A percentile compares a stretch with the other conserved stretches of the same genome.
These are phyloP conservation scores for Philypnodon macrostomus DNA, from an alignment of 2,797 vertebrate species.

Conservation along the genomic window DNA sequence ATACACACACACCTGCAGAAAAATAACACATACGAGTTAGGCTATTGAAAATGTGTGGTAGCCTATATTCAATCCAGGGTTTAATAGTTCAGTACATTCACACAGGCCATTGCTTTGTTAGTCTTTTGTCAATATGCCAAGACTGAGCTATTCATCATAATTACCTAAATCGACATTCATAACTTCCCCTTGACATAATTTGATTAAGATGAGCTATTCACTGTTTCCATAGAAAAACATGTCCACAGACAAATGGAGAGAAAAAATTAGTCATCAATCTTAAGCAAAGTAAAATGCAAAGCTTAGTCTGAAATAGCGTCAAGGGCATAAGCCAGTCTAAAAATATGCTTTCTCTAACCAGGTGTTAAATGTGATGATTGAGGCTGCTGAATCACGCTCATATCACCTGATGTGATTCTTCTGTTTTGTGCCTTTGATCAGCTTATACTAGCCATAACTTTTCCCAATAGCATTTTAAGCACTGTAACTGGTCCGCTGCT, in stretches of 20 bases:
- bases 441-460: conserved; percentile 1
- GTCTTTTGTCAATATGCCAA: conserved; percentile 1
- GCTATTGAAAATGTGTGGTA: not conserved
- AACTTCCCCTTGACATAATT: not conserved
- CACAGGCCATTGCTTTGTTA: not conserved
- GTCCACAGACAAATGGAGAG: no score
- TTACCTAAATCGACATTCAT: conserved; percentile 4
- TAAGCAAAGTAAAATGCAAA: not conserved
- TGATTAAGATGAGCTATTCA: not conserved
- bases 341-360: conserved; percentile 2
- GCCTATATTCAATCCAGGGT: not conserved
- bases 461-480: not conserved
- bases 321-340: conserved; percentile 1
- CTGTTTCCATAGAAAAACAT: not conserved
- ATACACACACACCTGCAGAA: no score
- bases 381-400: conserved; percentile 6
- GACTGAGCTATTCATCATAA: conserved; percentile 3
- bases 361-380: conserved; percentile 5
- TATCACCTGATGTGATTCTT: conserved; percentile 1
- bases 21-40: not conserved
- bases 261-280: not conserved
- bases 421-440: conserved; percentile 24
- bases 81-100: not conserved
- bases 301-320: no score
- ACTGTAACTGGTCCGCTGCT: not conserved